A percentile compares a stretch with the other conserved stretches of the same genome.
These are phyloP conservation scores for Rhorus exstirpatorius DNA, from an alignment of 2,888 invertebrate species.

Conservation along the genomic window DNA sequence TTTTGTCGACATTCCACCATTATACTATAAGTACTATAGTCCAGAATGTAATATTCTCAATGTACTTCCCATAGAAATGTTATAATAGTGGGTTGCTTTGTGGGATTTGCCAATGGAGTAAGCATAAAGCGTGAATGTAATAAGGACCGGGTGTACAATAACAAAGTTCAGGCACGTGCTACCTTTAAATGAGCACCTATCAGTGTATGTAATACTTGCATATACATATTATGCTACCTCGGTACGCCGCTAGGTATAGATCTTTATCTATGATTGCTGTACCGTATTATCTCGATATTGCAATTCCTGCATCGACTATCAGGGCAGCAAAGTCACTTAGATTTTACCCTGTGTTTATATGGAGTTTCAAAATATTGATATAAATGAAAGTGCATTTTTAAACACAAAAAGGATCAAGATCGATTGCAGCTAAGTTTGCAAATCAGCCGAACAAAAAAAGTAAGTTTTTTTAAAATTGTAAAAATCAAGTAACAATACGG, in stretches of 20 bases:
- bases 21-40: slow-evolving; percentile 11
- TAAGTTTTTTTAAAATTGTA: no score
- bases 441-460: no score
- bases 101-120: slow-evolving; percentile 15
- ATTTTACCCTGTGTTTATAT: no score
- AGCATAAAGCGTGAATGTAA: slow-evolving; percentile 21
- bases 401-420: no score
- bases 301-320: no score
- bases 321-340: no score
- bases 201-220: neutral
- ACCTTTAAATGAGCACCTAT: slow-evolving; percentile 54
- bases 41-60: slow-evolving; percentile 33
- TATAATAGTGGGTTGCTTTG: slow-evolving; percentile 41
- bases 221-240: slow-evolving; percentile 1
- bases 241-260: slow-evolving; percentile 1
- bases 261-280: slow-evolving; percentile 11
- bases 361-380: no score
- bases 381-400: no score
- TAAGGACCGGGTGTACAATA: slow-evolving; percentile 54
- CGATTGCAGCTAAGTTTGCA: no score
- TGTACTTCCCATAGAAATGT: slow-evolving; percentile 38
- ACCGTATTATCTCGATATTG: neutral
- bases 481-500: no score
- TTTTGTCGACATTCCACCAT: slow-evolving; percentile 49
- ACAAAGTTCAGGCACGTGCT: slow-evolving; percentile 48